These are phyloP conservation scores for Eupithecia vulgata DNA, from an alignment of 2,888 invertebrate species.

Conservation along the genomic window DNA sequence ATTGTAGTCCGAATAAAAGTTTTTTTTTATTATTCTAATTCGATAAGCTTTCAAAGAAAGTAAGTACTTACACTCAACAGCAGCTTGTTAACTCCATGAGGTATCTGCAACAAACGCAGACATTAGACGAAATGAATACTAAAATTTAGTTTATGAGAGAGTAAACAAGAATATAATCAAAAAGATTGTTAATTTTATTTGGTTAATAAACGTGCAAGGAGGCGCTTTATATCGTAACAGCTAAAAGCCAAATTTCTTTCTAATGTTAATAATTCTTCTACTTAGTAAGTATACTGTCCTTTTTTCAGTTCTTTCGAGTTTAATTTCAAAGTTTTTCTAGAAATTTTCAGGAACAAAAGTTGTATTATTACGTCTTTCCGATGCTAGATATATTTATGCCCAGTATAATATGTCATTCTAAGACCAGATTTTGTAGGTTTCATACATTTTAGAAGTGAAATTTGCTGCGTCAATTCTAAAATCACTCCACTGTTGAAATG, in stretches of 20 bases:
- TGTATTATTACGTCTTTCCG: no score
- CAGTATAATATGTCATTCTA: no score
- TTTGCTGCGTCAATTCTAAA: no score
- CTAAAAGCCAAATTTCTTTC: not conserved
- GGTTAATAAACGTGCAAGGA: constrained; percentile 12
- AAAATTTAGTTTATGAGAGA: constrained; percentile 21
- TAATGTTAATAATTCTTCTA: not conserved
- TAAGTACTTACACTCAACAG: constrained; percentile 17
- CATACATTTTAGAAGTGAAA: not conserved
- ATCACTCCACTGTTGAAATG: no score
- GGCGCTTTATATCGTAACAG: not conserved
- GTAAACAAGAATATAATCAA: constrained; percentile 16
- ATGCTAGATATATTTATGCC: no score
- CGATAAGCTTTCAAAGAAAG: not conserved
- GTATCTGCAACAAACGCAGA: constrained; percentile 30
- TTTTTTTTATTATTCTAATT: no score
- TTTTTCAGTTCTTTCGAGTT: no score
- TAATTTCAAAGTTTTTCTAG: no score
- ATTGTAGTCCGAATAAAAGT: no score
- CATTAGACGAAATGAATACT: constrained; percentile 12
- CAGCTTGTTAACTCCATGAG: constrained; percentile 17
- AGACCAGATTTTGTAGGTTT: no score
- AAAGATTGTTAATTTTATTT: constrained; percentile 33
- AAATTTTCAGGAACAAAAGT: no score
- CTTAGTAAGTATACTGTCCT: not conserved